Evolutionary conservation across 2,797 vertebrate species (phyloP).

Genomic region (Microhierax caerulescens): DNA sequence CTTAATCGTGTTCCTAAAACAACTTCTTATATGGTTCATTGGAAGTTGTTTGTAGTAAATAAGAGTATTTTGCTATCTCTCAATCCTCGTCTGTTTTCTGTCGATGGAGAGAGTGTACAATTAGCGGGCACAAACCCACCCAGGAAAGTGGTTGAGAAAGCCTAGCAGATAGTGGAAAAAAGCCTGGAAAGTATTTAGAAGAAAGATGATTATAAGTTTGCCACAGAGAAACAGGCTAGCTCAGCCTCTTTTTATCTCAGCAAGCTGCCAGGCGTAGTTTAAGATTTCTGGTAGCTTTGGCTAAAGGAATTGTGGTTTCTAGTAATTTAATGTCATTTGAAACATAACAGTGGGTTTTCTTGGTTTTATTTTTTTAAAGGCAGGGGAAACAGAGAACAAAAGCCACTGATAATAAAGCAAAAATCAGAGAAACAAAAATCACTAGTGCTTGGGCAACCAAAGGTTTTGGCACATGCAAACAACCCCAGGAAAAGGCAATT

Average conservation of each 20-base stretch:
- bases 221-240: slow-evolving; percentile 56
- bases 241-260: slow-evolving; percentile 68
- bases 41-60: not conserved
- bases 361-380: slow-evolving; percentile 2
- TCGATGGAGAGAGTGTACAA: not conserved
- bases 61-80: slow-evolving; percentile 2
- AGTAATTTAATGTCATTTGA: slow-evolving; percentile 65
- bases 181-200: slow-evolving; percentile 73
- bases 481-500: not conserved
- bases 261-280: slow-evolving; percentile 61
- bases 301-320: slow-evolving; percentile 71
- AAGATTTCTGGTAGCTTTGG: slow-evolving; percentile 71
- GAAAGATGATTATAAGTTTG: slow-evolving; percentile 59
- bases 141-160: slow-evolving; percentile 14
- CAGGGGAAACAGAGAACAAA: not conserved
- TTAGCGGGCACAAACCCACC: slow-evolving; percentile 34
- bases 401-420: slow-evolving; percentile 1
- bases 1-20: not conserved
- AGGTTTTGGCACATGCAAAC: not conserved
- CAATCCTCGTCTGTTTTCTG: not conserved
- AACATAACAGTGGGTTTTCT: slow-evolving; percentile 22
- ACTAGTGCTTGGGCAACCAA: not conserved
- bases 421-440: slow-evolving; percentile 3
- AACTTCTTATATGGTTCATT: not conserved
- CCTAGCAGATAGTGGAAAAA: slow-evolving; percentile 67